A percentile compares a stretch with the other conserved stretches of the same genome.
These are phyloP conservation scores for Drosophila equinoxialis DNA, from an alignment of 1,140 invertebrate species.

Conservation along the genomic window DNA sequence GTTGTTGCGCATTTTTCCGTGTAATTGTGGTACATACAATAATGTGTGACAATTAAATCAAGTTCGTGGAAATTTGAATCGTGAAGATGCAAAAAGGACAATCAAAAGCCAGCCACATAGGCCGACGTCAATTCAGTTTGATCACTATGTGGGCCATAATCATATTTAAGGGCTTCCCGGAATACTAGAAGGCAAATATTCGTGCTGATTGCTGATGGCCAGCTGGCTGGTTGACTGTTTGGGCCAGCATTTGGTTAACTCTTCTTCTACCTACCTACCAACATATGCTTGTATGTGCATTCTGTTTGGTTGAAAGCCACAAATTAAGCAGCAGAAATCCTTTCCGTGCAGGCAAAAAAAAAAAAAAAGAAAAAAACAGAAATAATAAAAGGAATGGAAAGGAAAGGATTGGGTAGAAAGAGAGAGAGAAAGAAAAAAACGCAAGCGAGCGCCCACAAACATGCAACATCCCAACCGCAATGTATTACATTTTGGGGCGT, in stretches of 20 bases:
- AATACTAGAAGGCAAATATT: conserved; percentile 48
- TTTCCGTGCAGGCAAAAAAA: conserved; percentile 68
- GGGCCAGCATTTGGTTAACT: conserved; percentile 56
- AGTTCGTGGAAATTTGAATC: conserved; percentile 58
- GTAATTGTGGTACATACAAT: conserved; percentile 64
- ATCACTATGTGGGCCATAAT: conserved; percentile 65
- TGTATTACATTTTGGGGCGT: conserved; percentile 73
- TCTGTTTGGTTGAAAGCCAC: conserved; percentile 79
- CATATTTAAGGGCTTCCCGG: conserved; percentile 76
- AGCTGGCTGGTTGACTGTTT: conserved; percentile 41
- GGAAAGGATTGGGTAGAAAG: background rate
- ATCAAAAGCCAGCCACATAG: background rate
- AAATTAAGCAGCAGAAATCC: conserved; percentile 80
- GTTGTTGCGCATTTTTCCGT: conserved; percentile 68
- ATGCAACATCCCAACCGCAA: conserved; percentile 74
- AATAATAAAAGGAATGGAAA: conserved; percentile 44
- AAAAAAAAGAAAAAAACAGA: conserved; percentile 34
- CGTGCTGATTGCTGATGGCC: conserved; percentile 60
- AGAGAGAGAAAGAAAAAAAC: conserved; percentile 24
- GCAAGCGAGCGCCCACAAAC: conserved; percentile 58
- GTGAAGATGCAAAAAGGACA: conserved; percentile 36
- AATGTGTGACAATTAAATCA: conserved; percentile 80
- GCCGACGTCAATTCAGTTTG: background rate
- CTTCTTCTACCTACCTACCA: conserved; percentile 3
- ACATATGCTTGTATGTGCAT: background rate